Evolutionary conservation across 1,140 invertebrate species (phyloP).

Genomic region (Rhopalosiphum maidis): DNA sequence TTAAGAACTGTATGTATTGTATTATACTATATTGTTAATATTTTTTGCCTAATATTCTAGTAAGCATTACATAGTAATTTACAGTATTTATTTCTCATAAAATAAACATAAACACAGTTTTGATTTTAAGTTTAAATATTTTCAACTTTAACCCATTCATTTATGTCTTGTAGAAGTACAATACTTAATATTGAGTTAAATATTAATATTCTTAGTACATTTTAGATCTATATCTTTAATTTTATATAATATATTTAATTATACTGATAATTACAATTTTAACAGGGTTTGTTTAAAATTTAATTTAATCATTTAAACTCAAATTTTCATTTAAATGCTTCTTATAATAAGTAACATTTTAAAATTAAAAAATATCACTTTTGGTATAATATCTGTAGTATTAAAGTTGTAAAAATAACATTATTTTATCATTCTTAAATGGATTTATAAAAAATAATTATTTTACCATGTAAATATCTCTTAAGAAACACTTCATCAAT

Average conservation of each 20-base stretch:
- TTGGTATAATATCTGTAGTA: too few species aligned
- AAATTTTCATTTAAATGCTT: not conserved
- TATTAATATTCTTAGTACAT: not conserved
- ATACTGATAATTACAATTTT: not conserved
- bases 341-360: not conserved
- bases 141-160: not conserved
- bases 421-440: not conserved
- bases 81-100: not conserved
- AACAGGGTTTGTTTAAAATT: not conserved
- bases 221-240: not conserved
- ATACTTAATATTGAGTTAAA: not conserved
- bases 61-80: not conserved
- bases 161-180: too few species aligned
- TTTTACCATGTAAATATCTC: constrained; percentile 43
- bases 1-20: not conserved
- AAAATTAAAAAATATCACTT: not conserved
- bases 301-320: not conserved
- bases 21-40: not conserved
- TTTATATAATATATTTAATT: not conserved
- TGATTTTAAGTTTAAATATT: not conserved
- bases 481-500: constrained; percentile 48
- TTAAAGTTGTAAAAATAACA: not conserved
- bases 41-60: not conserved
- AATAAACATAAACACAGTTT: not conserved
- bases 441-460: not conserved